Conservation (phyloP, 2,888 invertebrate species). For the Trichopria drosophilae region DNA sequence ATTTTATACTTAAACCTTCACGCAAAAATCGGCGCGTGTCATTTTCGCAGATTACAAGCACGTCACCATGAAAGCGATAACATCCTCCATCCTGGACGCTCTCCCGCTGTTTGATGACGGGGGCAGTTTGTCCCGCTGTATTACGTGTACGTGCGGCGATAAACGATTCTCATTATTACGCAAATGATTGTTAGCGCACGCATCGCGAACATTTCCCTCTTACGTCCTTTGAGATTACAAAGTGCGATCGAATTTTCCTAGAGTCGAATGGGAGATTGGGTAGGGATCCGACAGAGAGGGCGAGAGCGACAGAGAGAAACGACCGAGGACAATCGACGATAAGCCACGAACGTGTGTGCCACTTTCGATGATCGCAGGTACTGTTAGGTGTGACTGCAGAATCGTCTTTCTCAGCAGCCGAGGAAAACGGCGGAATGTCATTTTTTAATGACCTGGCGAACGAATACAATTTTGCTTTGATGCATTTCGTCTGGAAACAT, state of each 20-base stretch:
- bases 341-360: conserved; percentile 11
- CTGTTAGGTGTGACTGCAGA: conserved; percentile 21
- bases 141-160: conserved; percentile 5
- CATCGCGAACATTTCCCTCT: not conserved
- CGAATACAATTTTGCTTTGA: too few species aligned
- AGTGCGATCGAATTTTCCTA: too few species aligned
- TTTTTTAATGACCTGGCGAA: too few species aligned
- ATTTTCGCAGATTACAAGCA: too few species aligned
- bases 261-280: conserved; percentile 2
- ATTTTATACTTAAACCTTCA: too few species aligned
- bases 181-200: conserved; percentile 21
- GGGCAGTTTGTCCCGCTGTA: not conserved
- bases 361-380: conserved; percentile 11
- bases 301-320: too few species aligned
- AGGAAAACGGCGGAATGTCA: too few species aligned
- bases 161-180: conserved; percentile 30
- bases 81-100: conserved; percentile 6
- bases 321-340: conserved; percentile 22
- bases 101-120: conserved; percentile 4
- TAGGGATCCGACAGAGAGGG: conserved; percentile 4
- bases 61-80: too few species aligned
- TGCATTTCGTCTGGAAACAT: too few species aligned
- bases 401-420: too few species aligned
- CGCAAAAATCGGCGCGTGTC: too few species aligned
- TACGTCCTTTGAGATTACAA: conserved; percentile 24